Base-by-base conservation (phyloP, 2,797 vertebrate genomes). In the Florisuga fusca region DNA sequence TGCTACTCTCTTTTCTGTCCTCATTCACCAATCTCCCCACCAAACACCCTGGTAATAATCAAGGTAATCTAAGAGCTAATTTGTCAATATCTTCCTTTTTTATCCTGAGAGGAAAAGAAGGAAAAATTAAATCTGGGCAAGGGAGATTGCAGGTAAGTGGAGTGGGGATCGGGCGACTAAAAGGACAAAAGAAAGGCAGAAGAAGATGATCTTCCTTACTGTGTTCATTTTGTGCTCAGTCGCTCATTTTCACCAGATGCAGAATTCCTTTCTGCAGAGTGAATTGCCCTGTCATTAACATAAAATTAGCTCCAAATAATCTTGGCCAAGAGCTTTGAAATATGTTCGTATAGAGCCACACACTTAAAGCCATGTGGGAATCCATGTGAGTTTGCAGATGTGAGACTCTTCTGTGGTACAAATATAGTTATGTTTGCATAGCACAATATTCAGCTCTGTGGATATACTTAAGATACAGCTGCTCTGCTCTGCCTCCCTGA, bases 311-410 rank as follows among this genome's bases (percentile, higher is more conserved):
- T 86, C 34, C 33, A 86, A 94, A 73, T 87, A 9, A 54, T 87
- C 84, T 73, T 82, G 57, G 59, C 63, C n/a, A 67, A 79, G 63
- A 90, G 45, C 67, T 89, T 79, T 94, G 86, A 92, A 88, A 90
- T 87, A 73, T 20, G 45, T 84, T 67, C 12, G 18, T 73, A 29
- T 46, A 50, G 78, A 94, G 85, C 67, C 78, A 89, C 33, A 61
- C 59, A 53, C 59, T 84, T 48, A 90, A 71, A 94, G 76, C 1
- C 75, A 74, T 45, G 38, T 95, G 90, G 74, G 59, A 90, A 75
- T 79, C 62, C 66, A 66, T 93, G 41, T 87, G 51, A 27, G 7
- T 81, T 89, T 95, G 74, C 94, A 95, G 89, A 94, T 94, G 95
- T 89, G 64, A 76, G 84, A 69, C 57, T 92, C 61, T 87, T 95